Evolutionary conservation across 2,888 invertebrate genomes (phyloP).

Genomic region (Mamestra brassicae): DNA sequence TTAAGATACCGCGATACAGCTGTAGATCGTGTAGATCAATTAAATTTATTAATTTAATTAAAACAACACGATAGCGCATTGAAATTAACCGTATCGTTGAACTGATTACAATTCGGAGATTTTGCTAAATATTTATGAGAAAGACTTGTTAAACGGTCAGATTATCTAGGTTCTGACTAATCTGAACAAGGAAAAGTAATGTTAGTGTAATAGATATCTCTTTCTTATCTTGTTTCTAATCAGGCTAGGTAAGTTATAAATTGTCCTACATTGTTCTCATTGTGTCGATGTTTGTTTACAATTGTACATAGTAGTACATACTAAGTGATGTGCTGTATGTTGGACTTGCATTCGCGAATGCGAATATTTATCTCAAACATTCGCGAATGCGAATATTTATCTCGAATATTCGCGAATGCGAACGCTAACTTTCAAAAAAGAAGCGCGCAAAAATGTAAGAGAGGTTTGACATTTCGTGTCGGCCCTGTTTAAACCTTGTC

Average conservation of each 20-base stretch:
- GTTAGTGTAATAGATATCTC: constrained; percentile 10
- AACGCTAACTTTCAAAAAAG: no score
- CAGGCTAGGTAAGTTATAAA: constrained; percentile 24
- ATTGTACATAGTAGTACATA: no score
- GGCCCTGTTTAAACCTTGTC: no score
- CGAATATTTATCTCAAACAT: no score
- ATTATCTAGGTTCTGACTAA: constrained; percentile 31
- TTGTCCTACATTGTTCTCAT: constrained; percentile 14
- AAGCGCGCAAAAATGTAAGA: no score
- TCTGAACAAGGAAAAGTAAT: constrained; percentile 27
- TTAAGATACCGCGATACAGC: constrained; percentile 59
- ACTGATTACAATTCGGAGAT: constrained; percentile 40
- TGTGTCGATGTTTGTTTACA: background rate
- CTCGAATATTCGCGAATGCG: no score
- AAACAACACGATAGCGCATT: constrained; percentile 49
- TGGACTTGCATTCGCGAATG: no score
- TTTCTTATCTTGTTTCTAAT: constrained; percentile 29
- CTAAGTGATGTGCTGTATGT: no score
- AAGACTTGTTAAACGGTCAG: constrained; percentile 32
- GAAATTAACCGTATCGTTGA: constrained; percentile 44
- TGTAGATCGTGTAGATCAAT: constrained; percentile 59
- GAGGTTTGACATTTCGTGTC: no score
- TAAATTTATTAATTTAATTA: constrained; percentile 55
- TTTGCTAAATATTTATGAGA: constrained; percentile 44
- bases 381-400: no score